Conservation (phyloP, 2,113 vertebrate genomes). For the Trematocara macrostoma region DNA sequence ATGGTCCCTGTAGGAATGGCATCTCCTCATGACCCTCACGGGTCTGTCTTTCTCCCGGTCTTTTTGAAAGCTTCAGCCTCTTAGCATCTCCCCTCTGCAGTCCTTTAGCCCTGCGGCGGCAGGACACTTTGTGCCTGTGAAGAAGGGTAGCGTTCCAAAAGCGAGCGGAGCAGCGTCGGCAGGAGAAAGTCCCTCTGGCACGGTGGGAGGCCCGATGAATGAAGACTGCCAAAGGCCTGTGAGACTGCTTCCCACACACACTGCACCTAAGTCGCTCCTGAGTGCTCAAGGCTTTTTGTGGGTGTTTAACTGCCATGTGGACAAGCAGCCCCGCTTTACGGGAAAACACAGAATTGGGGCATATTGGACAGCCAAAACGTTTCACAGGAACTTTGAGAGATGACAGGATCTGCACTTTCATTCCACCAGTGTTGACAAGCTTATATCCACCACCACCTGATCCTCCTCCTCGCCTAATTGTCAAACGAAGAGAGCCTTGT, state of each 20-base stretch:
- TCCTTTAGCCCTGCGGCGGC: conserved; percentile 65
- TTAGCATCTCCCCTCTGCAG: conserved; percentile 51
- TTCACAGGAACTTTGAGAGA: conserved; percentile 74
- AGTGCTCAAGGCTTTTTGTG: conserved; percentile 63
- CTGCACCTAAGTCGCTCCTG: conserved; percentile 82
- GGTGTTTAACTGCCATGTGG: conserved; percentile 76
- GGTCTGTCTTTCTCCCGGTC: conserved; percentile 53
- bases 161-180: conserved; percentile 67
- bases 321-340: conserved; percentile 73
- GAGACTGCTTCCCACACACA: conserved; percentile 88
- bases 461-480: conserved; percentile 64
- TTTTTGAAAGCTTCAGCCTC: conserved; percentile 63
- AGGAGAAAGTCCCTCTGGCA: conserved; percentile 74
- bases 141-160: conserved; percentile 78
- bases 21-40: conserved; percentile 58
- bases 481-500: conserved; percentile 69
- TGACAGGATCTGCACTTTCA: conserved; percentile 68
- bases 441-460: conserved; percentile 67
- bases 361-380: conserved; percentile 74
- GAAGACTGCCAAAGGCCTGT: conserved; percentile 81
- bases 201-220: conserved; percentile 79
- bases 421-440: conserved; percentile 68
- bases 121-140: conserved; percentile 72
- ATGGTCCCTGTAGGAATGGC: conserved; percentile 61
- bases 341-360: conserved; percentile 72